Evolutionary conservation across 2,888 invertebrate species (phyloP).

Genomic region (Scrobipalpa costella): DNA sequence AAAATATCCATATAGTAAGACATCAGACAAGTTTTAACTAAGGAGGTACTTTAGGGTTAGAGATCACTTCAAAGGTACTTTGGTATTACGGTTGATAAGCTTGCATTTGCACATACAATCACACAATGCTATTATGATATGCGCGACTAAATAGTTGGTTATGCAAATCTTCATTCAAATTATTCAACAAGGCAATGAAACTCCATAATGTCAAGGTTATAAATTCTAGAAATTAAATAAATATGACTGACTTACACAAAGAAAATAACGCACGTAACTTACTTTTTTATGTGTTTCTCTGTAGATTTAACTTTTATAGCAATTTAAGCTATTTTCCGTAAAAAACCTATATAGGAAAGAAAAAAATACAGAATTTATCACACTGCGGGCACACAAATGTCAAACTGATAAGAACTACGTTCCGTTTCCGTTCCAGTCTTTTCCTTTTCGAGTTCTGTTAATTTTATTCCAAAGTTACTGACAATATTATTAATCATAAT

Average conservation of each 20-base stretch:
- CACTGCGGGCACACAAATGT: constrained; percentile 14
- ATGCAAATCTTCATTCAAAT: constrained; percentile 37
- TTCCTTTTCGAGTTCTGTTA: too few relatives aligned
- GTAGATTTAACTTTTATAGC: background rate
- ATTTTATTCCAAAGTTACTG: too few relatives aligned
- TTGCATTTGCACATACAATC: background rate
- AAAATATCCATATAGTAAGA: too few relatives aligned
- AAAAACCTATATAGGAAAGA: background rate
- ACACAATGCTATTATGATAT: background rate
- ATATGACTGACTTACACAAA: background rate
- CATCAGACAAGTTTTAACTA: too few relatives aligned
- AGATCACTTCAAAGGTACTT: too few relatives aligned
- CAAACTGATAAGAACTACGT: constrained; percentile 21
- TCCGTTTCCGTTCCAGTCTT: too few relatives aligned
- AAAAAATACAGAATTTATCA: background rate
- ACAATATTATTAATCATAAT: too few relatives aligned
- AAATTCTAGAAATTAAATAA: background rate
- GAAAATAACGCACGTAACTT: background rate
- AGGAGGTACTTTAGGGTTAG: too few relatives aligned
- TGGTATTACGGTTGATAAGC: background rate
- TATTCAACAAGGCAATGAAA: constrained; percentile 39
- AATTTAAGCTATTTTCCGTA: background rate
- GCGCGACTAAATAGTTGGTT: background rate
- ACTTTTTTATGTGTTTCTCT: background rate
- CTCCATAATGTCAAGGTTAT: constrained; percentile 58